Percentiles rank a stretch among this genome's conserved stretches.
Conservation (phyloP, 2,888 invertebrate genomes). For the Coenonympha arcania region DNA sequence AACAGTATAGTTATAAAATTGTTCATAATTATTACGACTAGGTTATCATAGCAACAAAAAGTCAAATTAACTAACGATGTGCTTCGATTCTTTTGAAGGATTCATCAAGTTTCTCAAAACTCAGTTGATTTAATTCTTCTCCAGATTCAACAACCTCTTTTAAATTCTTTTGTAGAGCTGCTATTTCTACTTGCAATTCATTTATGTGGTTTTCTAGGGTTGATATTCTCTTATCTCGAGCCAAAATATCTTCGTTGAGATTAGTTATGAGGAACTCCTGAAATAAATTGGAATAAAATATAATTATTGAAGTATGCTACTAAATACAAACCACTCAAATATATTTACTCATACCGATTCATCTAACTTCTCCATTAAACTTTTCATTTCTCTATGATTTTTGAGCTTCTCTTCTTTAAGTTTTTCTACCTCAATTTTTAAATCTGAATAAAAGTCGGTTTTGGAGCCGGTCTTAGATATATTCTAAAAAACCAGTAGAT, state of each 20-base stretch:
- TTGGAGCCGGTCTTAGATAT: slow-evolving; percentile 27
- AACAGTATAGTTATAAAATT: too few relatives aligned
- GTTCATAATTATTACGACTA: too few relatives aligned
- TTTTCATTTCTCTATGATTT: slow-evolving; percentile 44
- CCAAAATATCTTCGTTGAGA: slow-evolving; percentile 44
- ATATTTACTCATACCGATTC: slow-evolving; percentile 39
- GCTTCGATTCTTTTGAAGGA: slow-evolving; percentile 54
- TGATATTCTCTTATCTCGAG: slow-evolving; percentile 51
- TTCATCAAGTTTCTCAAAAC: slow-evolving; percentile 43
- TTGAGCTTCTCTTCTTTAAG: slow-evolving; percentile 49
- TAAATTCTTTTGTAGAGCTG: slow-evolving; percentile 43
- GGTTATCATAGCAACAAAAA: too few relatives aligned
- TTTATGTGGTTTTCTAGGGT: slow-evolving; percentile 62
- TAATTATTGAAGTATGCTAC: background rate
- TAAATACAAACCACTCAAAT: background rate
- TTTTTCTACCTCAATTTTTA: slow-evolving; percentile 46
- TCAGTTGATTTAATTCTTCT: slow-evolving; percentile 47
- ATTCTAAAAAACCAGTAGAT: slow-evolving; percentile 1
- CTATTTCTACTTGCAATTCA: slow-evolving; percentile 54
- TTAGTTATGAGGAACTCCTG: slow-evolving; percentile 49
- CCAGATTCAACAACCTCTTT: slow-evolving; percentile 44
- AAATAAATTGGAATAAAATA: slow-evolving; percentile 24
- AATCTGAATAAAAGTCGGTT: slow-evolving; percentile 30
- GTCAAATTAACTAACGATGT: slow-evolving; percentile 57
- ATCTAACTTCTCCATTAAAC: slow-evolving; percentile 50